These are phyloP conservation scores for Latrodectus hesperus DNA, from an alignment of 2,888 invertebrate genomes.

Conservation along the genomic window DNA sequence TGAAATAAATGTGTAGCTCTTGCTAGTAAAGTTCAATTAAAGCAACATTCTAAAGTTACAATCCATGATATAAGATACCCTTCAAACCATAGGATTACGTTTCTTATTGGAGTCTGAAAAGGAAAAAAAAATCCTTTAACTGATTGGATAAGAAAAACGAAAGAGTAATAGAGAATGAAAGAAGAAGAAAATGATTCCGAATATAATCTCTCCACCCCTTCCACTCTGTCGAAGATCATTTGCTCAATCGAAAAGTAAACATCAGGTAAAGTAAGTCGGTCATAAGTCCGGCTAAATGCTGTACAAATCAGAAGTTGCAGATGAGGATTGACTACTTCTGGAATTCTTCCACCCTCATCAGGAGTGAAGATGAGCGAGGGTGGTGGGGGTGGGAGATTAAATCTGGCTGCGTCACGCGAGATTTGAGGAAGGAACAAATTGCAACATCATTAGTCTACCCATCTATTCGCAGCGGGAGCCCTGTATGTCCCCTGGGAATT, in stretches of 20 bases:
- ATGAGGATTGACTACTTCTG: background rate
- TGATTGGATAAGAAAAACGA: too few relatives aligned
- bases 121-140: too few relatives aligned
- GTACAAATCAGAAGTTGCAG: background rate
- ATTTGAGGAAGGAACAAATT: conserved; percentile 37
- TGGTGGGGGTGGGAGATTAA: background rate
- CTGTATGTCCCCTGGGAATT: conserved; percentile 27
- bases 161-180: too few relatives aligned
- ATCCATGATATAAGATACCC: too few relatives aligned
- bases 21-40: too few relatives aligned
- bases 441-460: conserved; percentile 44
- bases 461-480: conserved; percentile 2
- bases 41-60: too few relatives aligned
- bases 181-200: background rate
- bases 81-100: too few relatives aligned
- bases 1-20: too few relatives aligned
- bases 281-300: conserved; percentile 3
- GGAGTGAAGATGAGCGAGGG: background rate
- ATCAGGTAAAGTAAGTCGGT: conserved; percentile 36
- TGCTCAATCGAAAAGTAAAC: conserved; percentile 31
- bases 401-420: conserved; percentile 39
- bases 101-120: too few relatives aligned
- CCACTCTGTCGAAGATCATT: background rate
- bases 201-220: conserved; percentile 1
- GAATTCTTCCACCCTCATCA: conserved; percentile 6